phyloP scores from a whole-genome alignment of 2,797 vertebrate species.

The Microctenopoma stevenorrisi region DNA sequence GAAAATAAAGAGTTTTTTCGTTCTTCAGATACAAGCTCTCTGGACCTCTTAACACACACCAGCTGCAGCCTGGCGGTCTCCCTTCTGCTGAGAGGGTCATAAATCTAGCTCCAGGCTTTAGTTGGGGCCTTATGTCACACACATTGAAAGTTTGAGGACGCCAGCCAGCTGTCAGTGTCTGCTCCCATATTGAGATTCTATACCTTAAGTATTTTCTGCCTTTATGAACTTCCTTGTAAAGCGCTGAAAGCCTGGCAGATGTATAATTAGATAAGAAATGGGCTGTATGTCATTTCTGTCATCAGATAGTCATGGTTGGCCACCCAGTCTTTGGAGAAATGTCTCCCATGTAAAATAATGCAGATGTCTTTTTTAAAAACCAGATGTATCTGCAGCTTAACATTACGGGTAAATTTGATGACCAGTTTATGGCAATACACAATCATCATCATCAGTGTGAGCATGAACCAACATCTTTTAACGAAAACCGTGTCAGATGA shows the following conservation, averaged over 20 bases:
- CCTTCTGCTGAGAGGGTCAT: conserved; percentile 40
- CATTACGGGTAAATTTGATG: no score
- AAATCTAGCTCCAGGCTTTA: conserved; percentile 67
- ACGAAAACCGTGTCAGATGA: background rate
- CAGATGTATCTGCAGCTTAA: background rate
- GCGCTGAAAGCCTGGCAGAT: conserved; percentile 34
- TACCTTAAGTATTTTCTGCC: conserved; percentile 46
- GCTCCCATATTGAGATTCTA: conserved; percentile 49
- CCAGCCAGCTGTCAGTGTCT: conserved; percentile 69
- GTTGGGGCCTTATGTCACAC: conserved; percentile 64
- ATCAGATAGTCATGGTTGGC: conserved; percentile 23
- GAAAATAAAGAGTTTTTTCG: background rate
- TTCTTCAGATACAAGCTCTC: conserved; percentile 23
- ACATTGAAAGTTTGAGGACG: conserved; percentile 51
- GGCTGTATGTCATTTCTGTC: conserved; percentile 47
- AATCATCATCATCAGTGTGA: no score
- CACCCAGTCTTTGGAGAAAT: background rate
- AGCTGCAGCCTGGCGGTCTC: conserved; percentile 55
- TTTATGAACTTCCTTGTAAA: conserved; percentile 39
- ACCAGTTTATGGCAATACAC: no score
- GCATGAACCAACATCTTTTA: background rate
- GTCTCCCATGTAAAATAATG: conserved; percentile 8
- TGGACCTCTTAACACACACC: conserved; percentile 40
- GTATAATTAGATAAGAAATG: conserved; percentile 58
- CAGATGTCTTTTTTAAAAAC: background rate